A percentile compares a stretch with the other conserved stretches of the same genome.
Conservation (phyloP, 1,140 invertebrate genomes). For the Muscidifurax raptorellus region DNA sequence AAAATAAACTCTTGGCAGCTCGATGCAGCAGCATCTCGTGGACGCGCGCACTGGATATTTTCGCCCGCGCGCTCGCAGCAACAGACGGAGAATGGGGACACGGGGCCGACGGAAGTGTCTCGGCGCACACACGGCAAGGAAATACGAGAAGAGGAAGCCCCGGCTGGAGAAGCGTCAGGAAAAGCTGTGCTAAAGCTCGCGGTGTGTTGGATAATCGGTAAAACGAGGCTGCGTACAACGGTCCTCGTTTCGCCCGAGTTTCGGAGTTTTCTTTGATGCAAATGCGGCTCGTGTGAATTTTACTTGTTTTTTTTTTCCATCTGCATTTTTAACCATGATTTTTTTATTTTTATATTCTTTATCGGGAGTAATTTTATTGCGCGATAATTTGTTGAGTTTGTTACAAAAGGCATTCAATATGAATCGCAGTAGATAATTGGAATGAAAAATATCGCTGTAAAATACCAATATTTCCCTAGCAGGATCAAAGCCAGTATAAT, state of each 20-base stretch:
- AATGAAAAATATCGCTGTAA: too few species aligned
- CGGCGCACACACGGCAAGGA: slow-evolving; percentile 44
- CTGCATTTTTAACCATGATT: too few species aligned
- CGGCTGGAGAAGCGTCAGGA: slow-evolving; percentile 25
- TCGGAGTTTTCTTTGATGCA: not conserved
- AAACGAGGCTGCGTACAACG: not conserved
- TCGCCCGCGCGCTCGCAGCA: slow-evolving; percentile 14
- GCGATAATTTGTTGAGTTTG: too few species aligned
- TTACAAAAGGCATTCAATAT: too few species aligned
- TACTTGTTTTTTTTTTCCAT: too few species aligned
- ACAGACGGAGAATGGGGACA: slow-evolving; percentile 44
- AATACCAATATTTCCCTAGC: too few species aligned
- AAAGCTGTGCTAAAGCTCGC: not conserved
- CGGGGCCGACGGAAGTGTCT: slow-evolving; percentile 35
- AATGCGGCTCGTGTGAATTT: not conserved
- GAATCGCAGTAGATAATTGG: too few species aligned
- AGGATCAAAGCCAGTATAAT: too few species aligned
- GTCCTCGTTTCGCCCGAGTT: not conserved
- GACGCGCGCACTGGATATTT: slow-evolving; percentile 41
- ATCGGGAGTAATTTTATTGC: too few species aligned
- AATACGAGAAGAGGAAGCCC: slow-evolving; percentile 49
- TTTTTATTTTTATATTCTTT: too few species aligned
- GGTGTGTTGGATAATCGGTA: not conserved
- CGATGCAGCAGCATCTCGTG: slow-evolving; percentile 7
- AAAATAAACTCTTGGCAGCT: slow-evolving; percentile 53